phyloP scores from a whole-genome alignment of 2,113 vertebrate species.

The Menura novaehollandiae region DNA sequence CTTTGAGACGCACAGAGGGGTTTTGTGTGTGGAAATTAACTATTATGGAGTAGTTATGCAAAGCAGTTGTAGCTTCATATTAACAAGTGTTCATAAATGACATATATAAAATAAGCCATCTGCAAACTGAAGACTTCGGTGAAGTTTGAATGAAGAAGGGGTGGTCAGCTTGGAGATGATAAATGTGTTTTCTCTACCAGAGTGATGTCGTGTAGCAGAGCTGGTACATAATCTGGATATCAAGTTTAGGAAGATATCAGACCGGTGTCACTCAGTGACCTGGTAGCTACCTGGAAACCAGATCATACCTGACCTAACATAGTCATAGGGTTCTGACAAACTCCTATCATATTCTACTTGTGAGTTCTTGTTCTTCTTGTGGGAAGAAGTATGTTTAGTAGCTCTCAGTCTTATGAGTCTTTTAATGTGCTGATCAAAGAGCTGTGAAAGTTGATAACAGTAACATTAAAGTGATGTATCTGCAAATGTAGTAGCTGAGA shows the following conservation, averaged over 20 bases:
- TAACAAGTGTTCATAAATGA: not conserved
- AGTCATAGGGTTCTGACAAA: not conserved
- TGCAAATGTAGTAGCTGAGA: not conserved
- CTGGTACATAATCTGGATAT: not conserved
- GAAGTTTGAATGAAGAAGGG: not conserved
- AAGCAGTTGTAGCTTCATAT: not conserved
- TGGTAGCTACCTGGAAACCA: not conserved
- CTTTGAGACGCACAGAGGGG: not conserved
- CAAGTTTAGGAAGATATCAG: not conserved
- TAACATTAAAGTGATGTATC: not conserved
- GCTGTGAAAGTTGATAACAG: not conserved
- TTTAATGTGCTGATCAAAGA: not conserved
- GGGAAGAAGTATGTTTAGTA: not conserved
- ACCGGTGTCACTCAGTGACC: not conserved
- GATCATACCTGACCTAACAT: not conserved
- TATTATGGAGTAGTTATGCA: not conserved
- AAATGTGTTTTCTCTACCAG: not conserved
- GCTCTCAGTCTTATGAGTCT: not conserved
- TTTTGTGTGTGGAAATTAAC: not conserved
- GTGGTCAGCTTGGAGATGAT: not conserved
- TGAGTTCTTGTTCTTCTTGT: not conserved
- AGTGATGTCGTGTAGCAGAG: not conserved
- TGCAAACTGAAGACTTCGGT: not conserved
- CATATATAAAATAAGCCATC: not conserved
- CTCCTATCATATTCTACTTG: not conserved